Evolutionary conservation across 2,113 vertebrate species (phyloP).

Genomic region (Nothoprocta pentlandii): DNA sequence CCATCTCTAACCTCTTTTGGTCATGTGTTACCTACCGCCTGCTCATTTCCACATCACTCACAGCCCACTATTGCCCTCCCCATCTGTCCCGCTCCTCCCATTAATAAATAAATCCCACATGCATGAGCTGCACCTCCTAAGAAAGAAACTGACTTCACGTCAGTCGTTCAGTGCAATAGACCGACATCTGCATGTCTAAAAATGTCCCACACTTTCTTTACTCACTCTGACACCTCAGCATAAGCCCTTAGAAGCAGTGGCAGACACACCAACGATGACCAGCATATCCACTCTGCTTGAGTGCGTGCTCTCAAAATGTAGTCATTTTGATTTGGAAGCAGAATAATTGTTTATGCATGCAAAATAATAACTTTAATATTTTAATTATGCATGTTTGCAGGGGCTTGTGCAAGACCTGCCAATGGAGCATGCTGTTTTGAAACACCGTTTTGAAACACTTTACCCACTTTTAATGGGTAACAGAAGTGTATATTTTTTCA

Average conservation of each 20-base stretch:
- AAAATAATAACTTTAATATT: neutral
- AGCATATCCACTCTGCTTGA: accelerated
- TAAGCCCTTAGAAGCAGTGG: neutral
- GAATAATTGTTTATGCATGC: neutral
- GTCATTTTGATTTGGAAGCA: neutral
- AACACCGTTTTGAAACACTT: neutral
- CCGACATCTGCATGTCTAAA: neutral
- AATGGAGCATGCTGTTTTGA: neutral
- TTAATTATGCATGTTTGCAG: neutral
- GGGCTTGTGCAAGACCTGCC: neutral
- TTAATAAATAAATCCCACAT: neutral
- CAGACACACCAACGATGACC: neutral
- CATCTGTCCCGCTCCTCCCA: neutral
- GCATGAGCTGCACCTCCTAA: neutral
- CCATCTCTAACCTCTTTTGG: neutral
- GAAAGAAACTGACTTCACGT: neutral
- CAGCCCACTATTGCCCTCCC: neutral
- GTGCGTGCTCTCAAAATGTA: neutral
- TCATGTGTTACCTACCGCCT: neutral
- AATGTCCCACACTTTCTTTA: neutral
- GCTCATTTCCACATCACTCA: neutral
- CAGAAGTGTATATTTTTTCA: neutral
- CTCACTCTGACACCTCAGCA: neutral
- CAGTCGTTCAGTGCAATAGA: neutral
- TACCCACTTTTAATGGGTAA: neutral